Evolutionary conservation across 1,140 invertebrate genomes (phyloP).

Genomic region (Pteromalus puparum): DNA sequence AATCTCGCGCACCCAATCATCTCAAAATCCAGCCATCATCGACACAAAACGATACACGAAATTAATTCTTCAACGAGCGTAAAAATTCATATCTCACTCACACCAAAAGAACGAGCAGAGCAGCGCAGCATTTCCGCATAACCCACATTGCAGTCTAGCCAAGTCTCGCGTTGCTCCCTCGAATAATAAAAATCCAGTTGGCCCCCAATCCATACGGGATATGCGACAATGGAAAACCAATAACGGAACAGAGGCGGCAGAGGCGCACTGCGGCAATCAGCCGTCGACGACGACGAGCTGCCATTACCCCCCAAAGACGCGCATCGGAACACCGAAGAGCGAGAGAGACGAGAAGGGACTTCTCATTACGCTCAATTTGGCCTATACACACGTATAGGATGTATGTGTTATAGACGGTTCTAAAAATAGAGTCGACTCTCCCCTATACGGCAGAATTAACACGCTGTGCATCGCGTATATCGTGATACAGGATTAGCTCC

Average conservation of each 20-base stretch:
- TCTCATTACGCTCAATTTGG: constrained; percentile 65
- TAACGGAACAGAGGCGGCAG: constrained; percentile 30
- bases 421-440: constrained; percentile 60
- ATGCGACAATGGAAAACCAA: constrained; percentile 30
- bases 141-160: not conserved
- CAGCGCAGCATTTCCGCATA: not conserved
- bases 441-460: not conserved
- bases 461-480: not conserved
- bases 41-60: not conserved
- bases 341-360: not conserved
- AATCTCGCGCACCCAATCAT: too few species aligned
- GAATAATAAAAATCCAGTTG: not conserved
- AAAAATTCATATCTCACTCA: not conserved
- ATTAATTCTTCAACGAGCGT: not conserved
- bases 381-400: not conserved
- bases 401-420: constrained; percentile 40
- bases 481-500: not conserved
- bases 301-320: not conserved
- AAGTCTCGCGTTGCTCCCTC: not conserved
- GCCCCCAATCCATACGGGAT: not conserved
- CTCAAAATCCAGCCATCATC: too few species aligned
- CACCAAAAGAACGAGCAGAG: not conserved
- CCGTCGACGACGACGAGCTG: too few species aligned
- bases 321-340: not conserved
- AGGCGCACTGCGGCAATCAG: constrained; percentile 16